These are phyloP conservation scores for Amblyopsis rosae DNA, from an alignment of 2,113 vertebrate species.

Conservation along the genomic window DNA sequence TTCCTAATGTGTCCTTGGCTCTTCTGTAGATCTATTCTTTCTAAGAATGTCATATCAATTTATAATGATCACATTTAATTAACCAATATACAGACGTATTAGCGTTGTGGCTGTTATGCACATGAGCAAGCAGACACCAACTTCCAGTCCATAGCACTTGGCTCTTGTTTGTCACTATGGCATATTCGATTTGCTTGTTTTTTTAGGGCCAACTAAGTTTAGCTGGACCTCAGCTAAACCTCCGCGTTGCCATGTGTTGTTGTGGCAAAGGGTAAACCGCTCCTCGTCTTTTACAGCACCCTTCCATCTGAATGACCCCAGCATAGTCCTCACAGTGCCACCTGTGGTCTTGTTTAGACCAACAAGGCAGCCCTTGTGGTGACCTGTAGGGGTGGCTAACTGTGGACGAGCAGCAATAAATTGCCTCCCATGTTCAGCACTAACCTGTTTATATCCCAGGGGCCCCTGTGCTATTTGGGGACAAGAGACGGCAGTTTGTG, in stretches of 20 bases:
- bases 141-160: too few species aligned
- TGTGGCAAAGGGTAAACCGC: not conserved
- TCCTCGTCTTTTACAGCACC: conserved; percentile 20
- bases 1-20: too few species aligned
- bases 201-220: too few species aligned
- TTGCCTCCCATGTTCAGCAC: conserved; percentile 35
- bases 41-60: too few species aligned
- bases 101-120: too few species aligned
- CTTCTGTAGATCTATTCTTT: too few species aligned
- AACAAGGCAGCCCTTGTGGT: conserved; percentile 40
- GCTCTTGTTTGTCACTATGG: too few species aligned
- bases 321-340: conserved; percentile 16
- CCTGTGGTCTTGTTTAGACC: conserved; percentile 43
- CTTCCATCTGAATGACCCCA: conserved; percentile 39
- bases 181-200: too few species aligned
- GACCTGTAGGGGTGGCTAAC: conserved; percentile 42
- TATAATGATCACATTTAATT: too few species aligned
- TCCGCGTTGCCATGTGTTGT: not conserved
- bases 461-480: conserved; percentile 43
- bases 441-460: conserved; percentile 50
- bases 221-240: not conserved
- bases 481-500: conserved; percentile 28
- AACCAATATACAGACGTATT: too few species aligned
- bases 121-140: too few species aligned
- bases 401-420: conserved; percentile 51